phyloP scores from a whole-genome alignment of 1,140 invertebrate species.

The Arctopsyche grandis region DNA sequence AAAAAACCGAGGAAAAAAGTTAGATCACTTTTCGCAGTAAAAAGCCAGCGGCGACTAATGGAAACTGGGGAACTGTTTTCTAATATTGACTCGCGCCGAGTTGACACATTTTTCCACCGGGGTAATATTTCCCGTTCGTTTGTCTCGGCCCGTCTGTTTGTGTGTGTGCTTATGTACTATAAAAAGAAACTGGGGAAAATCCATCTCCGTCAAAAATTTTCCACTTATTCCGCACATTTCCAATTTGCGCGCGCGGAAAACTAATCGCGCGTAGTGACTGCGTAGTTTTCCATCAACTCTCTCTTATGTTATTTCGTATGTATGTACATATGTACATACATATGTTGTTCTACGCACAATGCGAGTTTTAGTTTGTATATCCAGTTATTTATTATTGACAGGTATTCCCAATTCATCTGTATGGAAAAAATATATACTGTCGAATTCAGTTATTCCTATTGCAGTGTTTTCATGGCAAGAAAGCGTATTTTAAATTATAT shows the following conservation, averaged over 20 bases:
- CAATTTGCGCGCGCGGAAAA: neutral
- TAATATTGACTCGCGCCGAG: neutral
- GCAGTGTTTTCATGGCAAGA: no score
- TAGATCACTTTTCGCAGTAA: slow-evolving; percentile 24
- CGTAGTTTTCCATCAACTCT: slow-evolving; percentile 9
- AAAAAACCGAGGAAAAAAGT: neutral
- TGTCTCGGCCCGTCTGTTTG: no score
- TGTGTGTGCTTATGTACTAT: no score
- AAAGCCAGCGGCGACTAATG: slow-evolving; percentile 21
- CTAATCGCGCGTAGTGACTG: slow-evolving; percentile 24
- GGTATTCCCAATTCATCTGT: no score
- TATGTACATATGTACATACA: neutral
- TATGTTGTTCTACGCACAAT: neutral
- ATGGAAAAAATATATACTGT: no score
- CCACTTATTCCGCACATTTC: slow-evolving; percentile 10
- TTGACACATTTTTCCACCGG: neutral
- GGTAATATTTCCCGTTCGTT: neutral
- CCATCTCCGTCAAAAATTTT: slow-evolving; percentile 25
- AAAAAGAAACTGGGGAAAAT: neutral
- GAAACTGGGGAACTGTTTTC: slow-evolving; percentile 3
- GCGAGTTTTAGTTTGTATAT: no score
- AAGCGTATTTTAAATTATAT: no score
- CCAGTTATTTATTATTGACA: no score
- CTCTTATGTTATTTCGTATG: neutral
- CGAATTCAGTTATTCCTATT: no score